Percentiles rank a stretch among this genome's conserved stretches.
Conservation (phyloP, 2,797 vertebrate species). For the Gadopsis bispinosus region DNA sequence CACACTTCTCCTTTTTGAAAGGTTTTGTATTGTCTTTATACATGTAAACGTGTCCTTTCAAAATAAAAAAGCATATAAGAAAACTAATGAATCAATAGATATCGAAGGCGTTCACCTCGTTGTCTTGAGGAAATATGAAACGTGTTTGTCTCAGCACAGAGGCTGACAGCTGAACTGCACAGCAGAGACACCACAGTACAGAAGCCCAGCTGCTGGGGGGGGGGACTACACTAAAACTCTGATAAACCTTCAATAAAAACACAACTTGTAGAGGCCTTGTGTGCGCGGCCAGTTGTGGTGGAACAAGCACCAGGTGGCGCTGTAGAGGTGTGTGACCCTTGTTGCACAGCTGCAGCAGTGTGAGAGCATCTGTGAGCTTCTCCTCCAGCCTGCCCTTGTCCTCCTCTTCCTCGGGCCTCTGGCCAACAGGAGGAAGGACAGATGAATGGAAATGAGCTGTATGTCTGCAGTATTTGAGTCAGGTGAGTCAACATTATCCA, state of each 20-base stretch:
- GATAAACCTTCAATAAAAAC: not conserved
- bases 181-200: too few relatives aligned
- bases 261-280: not conserved
- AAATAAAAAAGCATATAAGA: too few relatives aligned
- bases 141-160: too few relatives aligned
- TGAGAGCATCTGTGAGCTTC: conserved; percentile 79
- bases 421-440: conserved; percentile 12
- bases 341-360: conserved; percentile 76
- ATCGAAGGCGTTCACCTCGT: too few relatives aligned
- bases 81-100: too few relatives aligned
- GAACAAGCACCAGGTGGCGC: conserved; percentile 57
- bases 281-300: not conserved
- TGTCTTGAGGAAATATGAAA: too few relatives aligned
- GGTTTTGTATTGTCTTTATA: too few relatives aligned
- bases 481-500: not conserved
- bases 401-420: conserved; percentile 62
- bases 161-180: too few relatives aligned
- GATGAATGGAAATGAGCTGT: not conserved
- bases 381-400: conserved; percentile 51
- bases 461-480: not conserved
- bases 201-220: too few relatives aligned
- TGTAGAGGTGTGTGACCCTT: conserved; percentile 68
- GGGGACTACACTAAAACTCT: too few relatives aligned
- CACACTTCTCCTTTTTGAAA: too few relatives aligned
- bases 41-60: too few relatives aligned